Evolutionary conservation across 37 sponge, comb jelly and placozoan species (phyloP), one percentile per base, ranked within the genome.

Genomic region (Ianthella basta): DNA sequence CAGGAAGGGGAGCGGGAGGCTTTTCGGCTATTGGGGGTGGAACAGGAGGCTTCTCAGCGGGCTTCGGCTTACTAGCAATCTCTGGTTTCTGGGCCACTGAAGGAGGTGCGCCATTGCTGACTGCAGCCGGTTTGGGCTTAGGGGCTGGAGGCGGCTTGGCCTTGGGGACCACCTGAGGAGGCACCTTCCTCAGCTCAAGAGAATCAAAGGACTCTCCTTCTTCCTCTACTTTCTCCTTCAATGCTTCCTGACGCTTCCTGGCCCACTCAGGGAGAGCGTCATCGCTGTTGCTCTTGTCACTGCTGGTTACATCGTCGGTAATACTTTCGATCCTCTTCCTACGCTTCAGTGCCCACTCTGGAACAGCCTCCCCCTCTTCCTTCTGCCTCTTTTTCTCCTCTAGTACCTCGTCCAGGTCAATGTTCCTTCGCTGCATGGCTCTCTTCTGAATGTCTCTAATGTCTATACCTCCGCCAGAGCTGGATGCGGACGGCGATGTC

Each of bases 371-470:
- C 32, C 81, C 87, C 37, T 65, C 79, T 8, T 60, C 57, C 23
- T 82, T 78, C 59, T 61, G n/a, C 12, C n/a, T 1, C 53, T 75
- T 75, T 24, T 83, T 67, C 61, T 83, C 78, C 69, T 88, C 92
- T 30, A 88, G 50, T 15, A 88, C 86, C 50, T 92, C 92, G 20
- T 24, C 55, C 77, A 88, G 82, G 59, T 92, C 66, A 1, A 91
- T 23, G 20, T 70, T 37, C 80, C 57, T 25, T 40, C 16, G 37
- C 69, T 84, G 56, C 68, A 79, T 66, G 44, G 77, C 41, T 57
- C 20, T 18, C 27, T 59, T 89, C 38, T 39, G 24, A 16, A 68
- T 55, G 32, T 83, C 72, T 86, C 59, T 2, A 36, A 75, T 75
- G 78, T 75, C 78, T 44, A 75, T 75, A 1, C 78, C 78, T 21